Evolutionary conservation across 2,888 invertebrate genomes (phyloP).

Genomic region (Drosophila borealis): DNA sequence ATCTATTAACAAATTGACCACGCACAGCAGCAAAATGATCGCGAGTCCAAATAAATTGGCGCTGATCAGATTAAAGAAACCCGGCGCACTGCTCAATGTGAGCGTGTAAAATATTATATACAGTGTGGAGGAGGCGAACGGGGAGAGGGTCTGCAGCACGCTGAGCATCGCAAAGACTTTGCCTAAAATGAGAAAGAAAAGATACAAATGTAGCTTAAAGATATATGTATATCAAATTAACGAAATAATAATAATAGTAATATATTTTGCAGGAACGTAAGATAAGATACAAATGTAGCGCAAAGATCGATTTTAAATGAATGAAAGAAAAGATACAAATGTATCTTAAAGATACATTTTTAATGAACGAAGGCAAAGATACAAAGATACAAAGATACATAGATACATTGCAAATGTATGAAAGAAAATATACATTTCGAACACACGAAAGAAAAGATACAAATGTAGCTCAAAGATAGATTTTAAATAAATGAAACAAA

Average conservation of each 20-base stretch:
- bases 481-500: no score
- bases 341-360: no score
- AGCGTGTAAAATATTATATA: conserved; percentile 88
- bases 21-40: conserved; percentile 70
- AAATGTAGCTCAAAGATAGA: neutral
- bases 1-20: conserved; percentile 11
- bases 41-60: conserved; percentile 76
- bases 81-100: conserved; percentile 87
- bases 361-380: neutral
- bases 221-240: neutral
- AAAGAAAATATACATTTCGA: neutral
- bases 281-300: no score
- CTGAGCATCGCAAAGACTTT: conserved; percentile 89
- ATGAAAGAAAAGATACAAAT: no score
- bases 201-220: neutral
- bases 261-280: no score
- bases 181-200: conserved; percentile 80
- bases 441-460: neutral
- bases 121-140: conserved; percentile 87
- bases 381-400: neutral
- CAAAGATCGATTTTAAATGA: no score
- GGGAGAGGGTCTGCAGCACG: conserved; percentile 87
- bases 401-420: neutral
- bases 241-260: no score
- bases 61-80: conserved; percentile 87